Conservation (phyloP, 2,888 invertebrate genomes). For the Arenicola marina region DNA sequence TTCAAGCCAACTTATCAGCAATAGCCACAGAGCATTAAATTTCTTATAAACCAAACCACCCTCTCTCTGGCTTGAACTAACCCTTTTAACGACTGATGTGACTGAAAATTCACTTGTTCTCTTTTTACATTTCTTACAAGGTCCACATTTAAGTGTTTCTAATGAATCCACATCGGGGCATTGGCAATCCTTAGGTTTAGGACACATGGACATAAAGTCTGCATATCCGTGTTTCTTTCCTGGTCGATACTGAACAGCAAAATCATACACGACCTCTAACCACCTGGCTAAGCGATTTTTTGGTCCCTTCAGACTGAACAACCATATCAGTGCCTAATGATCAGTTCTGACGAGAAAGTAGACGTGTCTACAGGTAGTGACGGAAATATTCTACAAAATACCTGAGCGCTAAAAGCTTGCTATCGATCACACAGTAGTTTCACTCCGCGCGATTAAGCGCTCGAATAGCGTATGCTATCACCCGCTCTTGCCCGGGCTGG, state of each 20-base stretch:
- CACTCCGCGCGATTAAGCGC: constrained; percentile 12
- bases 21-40: too few relatives aligned
- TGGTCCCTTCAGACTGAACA: too few relatives aligned
- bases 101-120: background rate
- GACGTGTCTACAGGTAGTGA: constrained; percentile 31
- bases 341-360: constrained; percentile 35
- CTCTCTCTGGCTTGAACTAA: background rate
- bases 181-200: background rate
- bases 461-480: constrained; percentile 21
- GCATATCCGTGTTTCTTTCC: constrained; percentile 2
- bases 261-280: constrained; percentile 6
- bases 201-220: background rate
- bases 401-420: constrained; percentile 24
- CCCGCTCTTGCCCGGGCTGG: constrained; percentile 18
- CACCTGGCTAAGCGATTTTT: constrained; percentile 19
- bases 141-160: background rate
- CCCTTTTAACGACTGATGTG: too few relatives aligned
- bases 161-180: background rate
- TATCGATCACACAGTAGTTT: constrained; percentile 23
- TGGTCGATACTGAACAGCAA: background rate
- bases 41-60: too few relatives aligned
- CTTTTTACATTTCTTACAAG: background rate
- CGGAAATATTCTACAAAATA: constrained; percentile 33
- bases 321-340: constrained; percentile 34
- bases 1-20: too few relatives aligned